phyloP scores from a whole-genome alignment of 2,888 invertebrate species.

The Sphaerophoria taeniata region DNA sequence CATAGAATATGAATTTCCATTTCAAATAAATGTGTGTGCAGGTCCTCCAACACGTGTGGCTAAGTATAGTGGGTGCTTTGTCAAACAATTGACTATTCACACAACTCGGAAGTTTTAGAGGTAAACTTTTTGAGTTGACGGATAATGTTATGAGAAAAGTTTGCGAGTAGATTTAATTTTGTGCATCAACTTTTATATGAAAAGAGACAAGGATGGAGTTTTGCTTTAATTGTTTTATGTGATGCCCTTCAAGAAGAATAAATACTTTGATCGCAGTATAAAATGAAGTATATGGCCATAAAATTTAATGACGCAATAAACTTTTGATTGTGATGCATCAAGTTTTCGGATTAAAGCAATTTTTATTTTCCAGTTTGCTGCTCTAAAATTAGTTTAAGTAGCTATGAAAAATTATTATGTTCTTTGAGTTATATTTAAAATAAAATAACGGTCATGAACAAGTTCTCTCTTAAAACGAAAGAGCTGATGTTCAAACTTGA shows the following conservation, averaged over 20 bases:
- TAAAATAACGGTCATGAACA: no score
- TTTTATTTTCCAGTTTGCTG: no score
- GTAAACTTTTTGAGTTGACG: slow-evolving; percentile 54
- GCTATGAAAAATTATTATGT: no score
- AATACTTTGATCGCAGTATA: slow-evolving; percentile 5
- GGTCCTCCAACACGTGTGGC: not conserved
- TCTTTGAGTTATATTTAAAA: no score
- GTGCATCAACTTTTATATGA: slow-evolving; percentile 3
- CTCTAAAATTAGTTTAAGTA: no score
- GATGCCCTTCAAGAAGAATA: not conserved
- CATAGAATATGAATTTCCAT: slow-evolving; percentile 13
- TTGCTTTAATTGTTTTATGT: slow-evolving; percentile 33
- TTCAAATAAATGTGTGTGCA: not conserved
- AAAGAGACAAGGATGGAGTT: not conserved
- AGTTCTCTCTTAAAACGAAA: not conserved
- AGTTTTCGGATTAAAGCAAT: not conserved
- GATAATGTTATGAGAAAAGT: slow-evolving; percentile 60
- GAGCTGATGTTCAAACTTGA: slow-evolving; percentile 12
- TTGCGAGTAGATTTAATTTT: slow-evolving; percentile 29
- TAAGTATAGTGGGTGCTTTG: not conserved
- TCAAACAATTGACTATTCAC: slow-evolving; percentile 11
- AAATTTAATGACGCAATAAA: not conserved
- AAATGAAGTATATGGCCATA: not conserved
- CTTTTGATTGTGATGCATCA: not conserved
- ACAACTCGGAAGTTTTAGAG: slow-evolving; percentile 45